These are phyloP conservation scores for Troides aeacus DNA, from an alignment of 2,888 invertebrate genomes.

Conservation along the genomic window DNA sequence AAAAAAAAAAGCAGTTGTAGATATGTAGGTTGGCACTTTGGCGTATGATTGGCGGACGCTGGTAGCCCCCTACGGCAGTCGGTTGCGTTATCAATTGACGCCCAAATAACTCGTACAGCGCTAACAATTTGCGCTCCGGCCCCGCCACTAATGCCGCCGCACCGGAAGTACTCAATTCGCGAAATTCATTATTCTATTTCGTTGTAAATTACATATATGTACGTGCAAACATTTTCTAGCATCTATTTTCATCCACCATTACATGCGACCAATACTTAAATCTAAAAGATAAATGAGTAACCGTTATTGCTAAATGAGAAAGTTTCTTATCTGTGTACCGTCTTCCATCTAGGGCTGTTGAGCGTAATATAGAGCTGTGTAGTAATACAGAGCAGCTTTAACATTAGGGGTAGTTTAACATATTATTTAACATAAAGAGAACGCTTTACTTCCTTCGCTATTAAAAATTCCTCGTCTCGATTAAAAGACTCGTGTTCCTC, in stretches of 20 bases:
- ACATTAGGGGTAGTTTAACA: no score
- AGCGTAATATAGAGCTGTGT: neutral
- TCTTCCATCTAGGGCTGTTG: neutral
- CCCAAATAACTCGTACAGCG: slow-evolving; percentile 44
- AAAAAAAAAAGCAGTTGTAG: neutral
- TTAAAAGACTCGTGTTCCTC: no score
- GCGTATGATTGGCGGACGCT: slow-evolving; percentile 43
- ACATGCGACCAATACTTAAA: neutral
- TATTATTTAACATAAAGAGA: no score
- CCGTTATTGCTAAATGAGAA: neutral
- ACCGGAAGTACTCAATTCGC: slow-evolving; percentile 67
- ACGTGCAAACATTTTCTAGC: neutral
- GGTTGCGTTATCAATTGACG: slow-evolving; percentile 50
- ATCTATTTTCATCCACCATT: neutral
- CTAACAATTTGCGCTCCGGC: slow-evolving; percentile 55
- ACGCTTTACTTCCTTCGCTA: no score
- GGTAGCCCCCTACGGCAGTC: slow-evolving; percentile 44
- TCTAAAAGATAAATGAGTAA: neutral
- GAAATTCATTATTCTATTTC: slow-evolving; percentile 55
- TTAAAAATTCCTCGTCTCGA: no score
- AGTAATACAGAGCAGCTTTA: no score
- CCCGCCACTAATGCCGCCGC: slow-evolving; percentile 37
- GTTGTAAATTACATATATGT: slow-evolving; percentile 38
- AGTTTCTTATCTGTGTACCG: neutral
- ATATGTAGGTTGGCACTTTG: slow-evolving; percentile 21